Conservation (phyloP, 2,888 invertebrate species). For the Chymomyza fuscimana region DNA sequence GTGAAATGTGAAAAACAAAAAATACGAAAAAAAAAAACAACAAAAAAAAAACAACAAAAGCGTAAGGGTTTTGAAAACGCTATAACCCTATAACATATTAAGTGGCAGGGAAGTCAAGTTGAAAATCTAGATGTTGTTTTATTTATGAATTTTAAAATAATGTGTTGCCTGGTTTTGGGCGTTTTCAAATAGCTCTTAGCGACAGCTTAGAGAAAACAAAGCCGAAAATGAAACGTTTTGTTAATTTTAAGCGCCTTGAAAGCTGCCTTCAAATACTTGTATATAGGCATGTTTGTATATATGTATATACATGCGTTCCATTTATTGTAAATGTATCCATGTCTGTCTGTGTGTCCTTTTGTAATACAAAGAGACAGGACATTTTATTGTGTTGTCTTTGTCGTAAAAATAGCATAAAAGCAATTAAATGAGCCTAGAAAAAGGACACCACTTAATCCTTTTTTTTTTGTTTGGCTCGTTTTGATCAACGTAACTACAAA, state of each 20-base stretch:
- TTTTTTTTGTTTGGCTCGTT: constrained; percentile 21
- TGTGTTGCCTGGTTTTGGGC: not conserved
- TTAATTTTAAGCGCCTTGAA: not conserved
- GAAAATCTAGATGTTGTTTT: not conserved
- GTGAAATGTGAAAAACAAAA: constrained; percentile 53
- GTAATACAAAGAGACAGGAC: not conserved
- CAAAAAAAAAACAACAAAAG: constrained; percentile 18
- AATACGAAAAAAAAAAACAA: constrained; percentile 15
- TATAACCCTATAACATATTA: no score
- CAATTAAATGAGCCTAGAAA: constrained; percentile 66
- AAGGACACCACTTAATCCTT: constrained; percentile 62
- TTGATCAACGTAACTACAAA: constrained; percentile 2
- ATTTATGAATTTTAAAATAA: not conserved
- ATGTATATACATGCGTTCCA: not conserved
- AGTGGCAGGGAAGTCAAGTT: not conserved
- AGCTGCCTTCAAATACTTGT: not conserved
- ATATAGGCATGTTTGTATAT: no score
- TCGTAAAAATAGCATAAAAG: constrained; percentile 46
- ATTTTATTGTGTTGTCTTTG: constrained; percentile 4
- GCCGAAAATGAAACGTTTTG: not conserved
- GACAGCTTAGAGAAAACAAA: not conserved
- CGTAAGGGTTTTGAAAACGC: not conserved
- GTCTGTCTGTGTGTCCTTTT: constrained; percentile 31
- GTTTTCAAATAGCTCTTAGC: not conserved
- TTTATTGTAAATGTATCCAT: constrained; percentile 28